phyloP scores from a whole-genome alignment of 2,888 invertebrate genomes.

The Uloborus plumipes region DNA sequence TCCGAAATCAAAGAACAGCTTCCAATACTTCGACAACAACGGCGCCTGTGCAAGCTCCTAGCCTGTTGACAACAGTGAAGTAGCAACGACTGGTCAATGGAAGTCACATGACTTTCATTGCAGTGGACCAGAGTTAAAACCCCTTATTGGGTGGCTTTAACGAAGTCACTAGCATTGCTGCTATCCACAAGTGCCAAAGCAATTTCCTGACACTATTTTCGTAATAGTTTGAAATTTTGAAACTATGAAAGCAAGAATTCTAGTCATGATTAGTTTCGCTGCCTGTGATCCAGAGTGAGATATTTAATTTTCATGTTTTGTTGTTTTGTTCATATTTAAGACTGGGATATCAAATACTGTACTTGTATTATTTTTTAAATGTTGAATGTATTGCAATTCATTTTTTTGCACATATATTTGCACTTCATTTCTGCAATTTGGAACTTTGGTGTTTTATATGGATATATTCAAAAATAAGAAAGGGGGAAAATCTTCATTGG shows the following conservation, averaged over 20 bases:
- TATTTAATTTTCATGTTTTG: no score
- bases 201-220: conserved; percentile 34
- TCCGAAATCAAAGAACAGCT: conserved; percentile 66
- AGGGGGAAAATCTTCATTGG: no score
- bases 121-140: conserved; percentile 33
- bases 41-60: conserved; percentile 34
- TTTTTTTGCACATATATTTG: no score
- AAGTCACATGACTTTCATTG: conserved; percentile 50
- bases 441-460: no score
- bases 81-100: conserved; percentile 62
- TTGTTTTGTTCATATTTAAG: no score
- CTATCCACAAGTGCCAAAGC: conserved; percentile 58
- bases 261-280: conserved; percentile 33
- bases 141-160: not conserved
- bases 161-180: conserved; percentile 16
- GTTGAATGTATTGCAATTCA: no score
- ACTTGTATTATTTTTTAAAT: no score
- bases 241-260: conserved; percentile 18
- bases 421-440: no score
- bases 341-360: no score
- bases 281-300: conserved; percentile 4
- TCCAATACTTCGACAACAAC: conserved; percentile 46
- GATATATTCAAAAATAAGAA: no score
- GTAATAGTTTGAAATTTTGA: conserved; percentile 22
- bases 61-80: conserved; percentile 45